phyloP scores from a whole-genome alignment of 2,888 invertebrate genomes.

The Xanthostigma xanthostigma region DNA sequence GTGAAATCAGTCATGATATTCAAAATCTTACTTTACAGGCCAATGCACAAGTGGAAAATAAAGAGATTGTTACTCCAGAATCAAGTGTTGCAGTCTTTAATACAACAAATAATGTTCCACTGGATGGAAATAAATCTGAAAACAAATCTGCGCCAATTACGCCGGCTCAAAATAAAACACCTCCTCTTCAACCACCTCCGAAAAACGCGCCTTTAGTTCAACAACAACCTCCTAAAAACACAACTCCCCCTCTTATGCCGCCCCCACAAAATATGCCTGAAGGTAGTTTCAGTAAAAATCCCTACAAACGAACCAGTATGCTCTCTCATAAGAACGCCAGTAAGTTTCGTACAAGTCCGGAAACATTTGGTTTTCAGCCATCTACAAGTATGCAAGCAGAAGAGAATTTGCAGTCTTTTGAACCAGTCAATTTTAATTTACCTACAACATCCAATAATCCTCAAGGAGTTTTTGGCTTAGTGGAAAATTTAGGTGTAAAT shows the following conservation, averaged over 20 bases:
- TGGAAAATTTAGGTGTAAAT: constrained; percentile 37
- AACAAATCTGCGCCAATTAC: background rate
- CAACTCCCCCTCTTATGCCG: constrained; percentile 12
- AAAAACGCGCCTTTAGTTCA: constrained; percentile 4
- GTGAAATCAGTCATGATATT: constrained; percentile 9
- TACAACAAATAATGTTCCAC: background rate
- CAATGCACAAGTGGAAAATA: constrained; percentile 19
- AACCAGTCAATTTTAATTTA: background rate
- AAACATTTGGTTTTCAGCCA: background rate
- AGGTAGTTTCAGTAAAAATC: constrained; percentile 15
- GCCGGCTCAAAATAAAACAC: constrained; percentile 5
- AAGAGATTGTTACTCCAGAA: constrained; percentile 19
- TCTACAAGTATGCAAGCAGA: background rate
- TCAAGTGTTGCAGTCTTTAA: background rate
- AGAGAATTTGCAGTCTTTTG: background rate
- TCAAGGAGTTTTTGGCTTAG: constrained; percentile 19
- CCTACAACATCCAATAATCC: constrained; percentile 1
- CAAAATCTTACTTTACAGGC: constrained; percentile 5
- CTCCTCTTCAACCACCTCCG: constrained; percentile 10
- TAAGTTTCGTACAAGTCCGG: background rate
- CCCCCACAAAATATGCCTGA: constrained; percentile 9
- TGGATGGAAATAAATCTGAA: too few relatives aligned
- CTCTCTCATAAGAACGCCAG: background rate
- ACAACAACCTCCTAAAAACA: constrained; percentile 27
- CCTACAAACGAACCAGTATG: constrained; percentile 19